Evolutionary conservation across 2,888 invertebrate species (phyloP), one percentile per base, ranked within the genome.

Genomic region (Ashinkailepas kermadecensis): DNA sequence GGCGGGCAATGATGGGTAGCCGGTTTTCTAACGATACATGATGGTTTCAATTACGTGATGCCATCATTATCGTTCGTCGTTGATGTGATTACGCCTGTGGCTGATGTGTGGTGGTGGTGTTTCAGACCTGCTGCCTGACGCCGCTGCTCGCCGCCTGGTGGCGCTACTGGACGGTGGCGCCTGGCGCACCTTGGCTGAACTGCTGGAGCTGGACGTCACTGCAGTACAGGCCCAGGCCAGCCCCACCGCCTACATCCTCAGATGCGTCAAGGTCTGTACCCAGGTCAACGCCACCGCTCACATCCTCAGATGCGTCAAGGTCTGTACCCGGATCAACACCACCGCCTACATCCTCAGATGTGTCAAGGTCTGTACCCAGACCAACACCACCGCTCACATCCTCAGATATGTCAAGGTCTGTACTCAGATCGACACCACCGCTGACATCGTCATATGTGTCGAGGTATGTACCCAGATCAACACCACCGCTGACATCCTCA

Each of bases 161-260:
- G 7, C 74, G 7, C 39, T 74, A 4, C 56, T 74, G 74, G 74
- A 74, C 54, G 56, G 54, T 1, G 56, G 39, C 4, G 8, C 56
- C 21, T 74, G 74, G 74, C 74, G 74, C 10, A 21, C 9, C 9
- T 10, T 74, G 74, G 74, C 54, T 8, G 56, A 74, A 0, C 56
- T 74, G 56, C 74, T 74, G 15, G 21, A 74, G 74, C 18, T 74
- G 56, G 74, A 74, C 21, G 9, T 21, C 18, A 3, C 18, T 1
- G 11, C 74, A 4, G 39, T 54, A 21, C 39, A 74, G 56, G 8
- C 3, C 8, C 74, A 56, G 21, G 21, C 18, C 56, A 74, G 74
- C 54, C 74, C 74, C 74, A 74, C 74, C 74, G 56, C 15, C 54
- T 56, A 74, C 56, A 74, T 74, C 9, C 74, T 74, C 54, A 56